Evolutionary conservation across 2,888 invertebrate genomes (phyloP).

Genomic region (Polia nebulosa): DNA sequence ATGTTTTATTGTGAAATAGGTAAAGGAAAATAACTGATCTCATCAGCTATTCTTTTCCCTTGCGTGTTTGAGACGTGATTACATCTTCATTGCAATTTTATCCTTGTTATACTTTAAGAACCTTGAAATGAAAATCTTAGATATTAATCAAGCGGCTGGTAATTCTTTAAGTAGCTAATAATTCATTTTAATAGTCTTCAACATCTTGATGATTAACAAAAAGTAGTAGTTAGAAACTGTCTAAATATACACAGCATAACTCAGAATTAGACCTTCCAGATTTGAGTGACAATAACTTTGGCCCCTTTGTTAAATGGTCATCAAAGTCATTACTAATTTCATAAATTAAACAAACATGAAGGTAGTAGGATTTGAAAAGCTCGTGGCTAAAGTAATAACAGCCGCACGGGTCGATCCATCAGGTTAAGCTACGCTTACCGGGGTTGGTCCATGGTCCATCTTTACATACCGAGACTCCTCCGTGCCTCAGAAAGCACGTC

Average conservation of each 20-base stretch:
- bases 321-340: not conserved
- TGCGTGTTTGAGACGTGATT: conserved; percentile 25
- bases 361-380: no score
- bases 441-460: no score
- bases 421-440: no score
- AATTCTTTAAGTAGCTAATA: not conserved
- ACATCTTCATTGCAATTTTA: conserved; percentile 18
- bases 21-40: conserved; percentile 14
- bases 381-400: no score
- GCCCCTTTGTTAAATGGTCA: not conserved
- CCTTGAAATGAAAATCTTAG: conserved; percentile 28
- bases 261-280: not conserved
- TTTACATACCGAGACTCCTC: no score
- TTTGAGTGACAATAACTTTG: not conserved
- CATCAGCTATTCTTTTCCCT: conserved; percentile 6
- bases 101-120: conserved; percentile 28
- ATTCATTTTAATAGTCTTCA: not conserved
- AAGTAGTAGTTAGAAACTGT: not conserved
- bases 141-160: conserved; percentile 7
- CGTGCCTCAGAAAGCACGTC: no score
- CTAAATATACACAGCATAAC: not conserved
- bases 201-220: not conserved
- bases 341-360: conserved; percentile 1
- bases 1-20: not conserved
- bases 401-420: no score